These are phyloP conservation scores for Pristis pectinata DNA, from an alignment of 2,797 vertebrate species.

Conservation along the genomic window DNA sequence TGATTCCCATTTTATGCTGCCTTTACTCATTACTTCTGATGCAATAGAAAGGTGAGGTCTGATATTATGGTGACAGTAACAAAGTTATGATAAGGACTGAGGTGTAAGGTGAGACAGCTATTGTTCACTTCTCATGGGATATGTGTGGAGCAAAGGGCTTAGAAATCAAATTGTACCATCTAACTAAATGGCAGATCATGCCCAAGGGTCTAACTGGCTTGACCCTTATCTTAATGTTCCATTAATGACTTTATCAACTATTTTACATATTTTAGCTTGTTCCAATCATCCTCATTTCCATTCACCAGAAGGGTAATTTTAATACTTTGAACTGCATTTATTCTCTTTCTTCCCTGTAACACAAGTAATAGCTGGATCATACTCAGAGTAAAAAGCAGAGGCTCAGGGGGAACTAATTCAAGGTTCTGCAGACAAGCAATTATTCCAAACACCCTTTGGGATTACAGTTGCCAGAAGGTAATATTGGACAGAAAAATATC, in stretches of 20 bases:
- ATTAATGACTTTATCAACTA: neutral
- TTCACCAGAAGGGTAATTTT: neutral
- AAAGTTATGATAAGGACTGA: neutral
- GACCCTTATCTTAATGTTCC: neutral
- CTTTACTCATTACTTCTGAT: neutral
- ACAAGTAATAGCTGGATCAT: neutral
- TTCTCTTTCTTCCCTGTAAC: neutral
- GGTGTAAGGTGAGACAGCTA: neutral
- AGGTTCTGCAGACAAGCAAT: conserved; percentile 25
- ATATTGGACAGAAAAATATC: conserved; percentile 21
- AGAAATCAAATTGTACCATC: neutral
- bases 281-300: neutral
- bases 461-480: conserved; percentile 32
- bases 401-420: conserved; percentile 8
- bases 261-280: neutral
- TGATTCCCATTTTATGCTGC: neutral
- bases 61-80: neutral
- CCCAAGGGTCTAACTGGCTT: neutral
- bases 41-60: neutral
- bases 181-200: neutral
- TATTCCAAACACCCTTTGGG: conserved; percentile 20
- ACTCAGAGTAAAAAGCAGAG: neutral
- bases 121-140: neutral
- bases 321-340: neutral
- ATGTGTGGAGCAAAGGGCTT: neutral